Conservation (phyloP, 1,140 invertebrate species). For the Conopomorpha cramerella region DNA sequence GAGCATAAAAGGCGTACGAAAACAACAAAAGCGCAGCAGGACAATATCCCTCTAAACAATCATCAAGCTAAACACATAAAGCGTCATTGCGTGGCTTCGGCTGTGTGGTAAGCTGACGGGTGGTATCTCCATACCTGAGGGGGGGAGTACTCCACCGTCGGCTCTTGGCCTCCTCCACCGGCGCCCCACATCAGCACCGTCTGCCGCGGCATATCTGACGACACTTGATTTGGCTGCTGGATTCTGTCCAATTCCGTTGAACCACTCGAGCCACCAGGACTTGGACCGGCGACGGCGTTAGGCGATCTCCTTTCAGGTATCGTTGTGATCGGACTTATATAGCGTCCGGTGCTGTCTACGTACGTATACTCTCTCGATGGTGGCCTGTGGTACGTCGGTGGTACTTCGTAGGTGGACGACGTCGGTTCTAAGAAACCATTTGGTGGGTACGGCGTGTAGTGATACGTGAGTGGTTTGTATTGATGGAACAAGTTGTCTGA, state of each 20-base stretch:
- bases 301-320: conserved; percentile 58
- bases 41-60: not conserved
- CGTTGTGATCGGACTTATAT: conserved; percentile 41
- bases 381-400: conserved; percentile 39
- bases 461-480: conserved; percentile 79
- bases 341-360: conserved; percentile 45
- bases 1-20: not conserved
- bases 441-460: conserved; percentile 71
- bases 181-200: conserved; percentile 88
- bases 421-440: conserved; percentile 79
- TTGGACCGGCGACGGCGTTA: conserved; percentile 50
- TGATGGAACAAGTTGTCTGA: conserved; percentile 87
- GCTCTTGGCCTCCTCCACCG: conserved; percentile 40
- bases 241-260: conserved; percentile 35
- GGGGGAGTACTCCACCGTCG: conserved; percentile 43
- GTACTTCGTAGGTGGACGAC: conserved; percentile 50
- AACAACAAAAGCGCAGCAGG: not conserved
- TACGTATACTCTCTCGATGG: conserved; percentile 61
- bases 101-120: conserved; percentile 49
- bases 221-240: conserved; percentile 49
- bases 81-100: conserved; percentile 46
- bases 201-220: conserved; percentile 71
- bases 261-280: conserved; percentile 37
- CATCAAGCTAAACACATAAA: not conserved
- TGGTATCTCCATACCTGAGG: conserved; percentile 54